Evolutionary conservation across 2,888 invertebrate species (phyloP), one percentile per base, ranked within the genome.

Genomic region (Julus scanicus): DNA sequence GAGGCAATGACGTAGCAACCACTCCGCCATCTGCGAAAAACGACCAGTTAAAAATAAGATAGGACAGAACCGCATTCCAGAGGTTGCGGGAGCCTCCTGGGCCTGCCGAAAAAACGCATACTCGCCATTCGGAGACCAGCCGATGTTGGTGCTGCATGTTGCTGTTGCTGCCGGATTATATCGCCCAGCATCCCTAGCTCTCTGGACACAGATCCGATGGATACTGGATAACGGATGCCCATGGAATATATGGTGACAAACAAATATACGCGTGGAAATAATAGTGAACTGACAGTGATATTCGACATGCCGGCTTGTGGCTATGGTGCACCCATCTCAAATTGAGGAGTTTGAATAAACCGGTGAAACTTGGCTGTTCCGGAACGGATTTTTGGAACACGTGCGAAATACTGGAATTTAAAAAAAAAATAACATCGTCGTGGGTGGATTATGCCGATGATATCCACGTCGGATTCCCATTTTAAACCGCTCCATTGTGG

Each of bases 11-110:
- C 80, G 80, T 80, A 80, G 80, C 29, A 37, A 29, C 80, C 63
- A 63, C 63, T n/a, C 63, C 63, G n/a, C 63, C 63, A 63, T 63
- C 63, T n/a, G 63, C 63, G n/a, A 13, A 17, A 63, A 63, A 63
- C 71, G 80, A 80, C 80, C 80, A 80, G 80, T 80, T 37, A 80
- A 37, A 80, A 80, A 80, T 80, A 80, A 80, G 80, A 80, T 80
- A 80, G 80, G 80, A 29, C 80, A 80, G 11, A 80, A 80, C 80
- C 80, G 80, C 80, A 80, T 80, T 80, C 80, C 80, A 80, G 80
- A 80, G 80, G 37, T 29, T 29, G 11, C 17, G 13, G 80, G 80
- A 80, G 80, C 80, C 80, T 80, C 80, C 80, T 80, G 63, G 80
- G 80, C 71, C 29, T 20, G 80, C 37, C 9, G 37, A 80, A 80